Base-by-base conservation (phyloP, 2,797 vertebrate species). In the Pelochelys cantorii region DNA sequence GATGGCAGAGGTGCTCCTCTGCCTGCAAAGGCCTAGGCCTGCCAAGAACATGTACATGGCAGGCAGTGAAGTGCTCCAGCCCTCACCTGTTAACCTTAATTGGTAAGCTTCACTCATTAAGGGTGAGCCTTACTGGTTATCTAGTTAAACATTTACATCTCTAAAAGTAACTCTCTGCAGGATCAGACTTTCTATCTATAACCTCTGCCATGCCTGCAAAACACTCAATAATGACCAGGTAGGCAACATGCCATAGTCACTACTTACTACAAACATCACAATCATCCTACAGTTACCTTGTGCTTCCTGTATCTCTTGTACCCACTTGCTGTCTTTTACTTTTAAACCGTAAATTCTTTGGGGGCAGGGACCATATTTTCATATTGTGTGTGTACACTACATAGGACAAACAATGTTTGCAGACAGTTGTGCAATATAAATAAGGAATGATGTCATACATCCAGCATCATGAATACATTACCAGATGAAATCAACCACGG, bases 121-220 rank as follows among this genome's bases (percentile, higher is more conserved):
- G 42, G 8, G 42, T 48, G 42, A 48, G 42, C 42, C 42, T 48
- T 48, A 48, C 42, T 8, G 42, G 42, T 48, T 48, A 48, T 8
- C 42, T 48, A 48, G 8, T 48, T 48, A 48, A 48, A 48, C 42
- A 48, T 48, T 48, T 48, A 48, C 42, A 48, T 48, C 42, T 8
- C 42, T 48, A 48, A 4, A 48, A 48, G 20, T 71, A 74, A 74
- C 5, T 74, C 79, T 94, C 88, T 92, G 90, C 88, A 89, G 81
- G 94, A 93, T 86, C 83, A 95, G 79, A 56, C 34, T 92, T 81
- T 7, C 62, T n/a, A 74, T 74, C 65, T 60, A 13, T 60, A 60
- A 31, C 81, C 86, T 55, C 89, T 90, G 83, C 85, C 81, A 11
- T 81, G 77, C 92, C 94, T 85, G 83, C 77, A 56, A 75, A 94